These are phyloP conservation scores for Nasonia oneida DNA, from an alignment of 2,888 invertebrate species.

Conservation along the genomic window DNA sequence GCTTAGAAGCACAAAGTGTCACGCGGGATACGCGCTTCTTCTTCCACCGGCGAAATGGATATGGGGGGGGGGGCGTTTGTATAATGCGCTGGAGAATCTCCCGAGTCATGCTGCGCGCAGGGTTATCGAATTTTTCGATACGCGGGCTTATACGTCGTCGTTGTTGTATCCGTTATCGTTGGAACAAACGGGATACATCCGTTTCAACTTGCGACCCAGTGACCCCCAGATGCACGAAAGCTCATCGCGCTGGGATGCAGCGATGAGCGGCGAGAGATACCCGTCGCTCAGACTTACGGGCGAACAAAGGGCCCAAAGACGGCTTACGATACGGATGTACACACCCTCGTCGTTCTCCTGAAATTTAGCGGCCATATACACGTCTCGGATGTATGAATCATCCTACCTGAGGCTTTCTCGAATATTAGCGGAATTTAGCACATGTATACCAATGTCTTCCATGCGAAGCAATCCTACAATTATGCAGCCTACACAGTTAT, in stretches of 20 bases:
- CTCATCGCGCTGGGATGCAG: background rate
- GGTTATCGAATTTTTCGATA: no score
- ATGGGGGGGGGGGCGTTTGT: background rate
- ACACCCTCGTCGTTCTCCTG: background rate
- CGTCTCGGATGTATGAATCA: background rate
- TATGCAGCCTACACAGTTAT: no score
- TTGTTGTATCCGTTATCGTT: no score
- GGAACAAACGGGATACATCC: no score
- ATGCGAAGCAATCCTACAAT: no score
- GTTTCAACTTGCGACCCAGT: no score
- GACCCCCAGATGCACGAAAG: no score
- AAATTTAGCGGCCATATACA: no score
- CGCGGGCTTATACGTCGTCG: no score
- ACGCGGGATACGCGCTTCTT: slow-evolving; percentile 45
- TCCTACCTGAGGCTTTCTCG: background rate
- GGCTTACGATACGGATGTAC: background rate
- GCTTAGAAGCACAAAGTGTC: slow-evolving; percentile 34
- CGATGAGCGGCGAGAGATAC: background rate
- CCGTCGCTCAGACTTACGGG: slow-evolving; percentile 1
- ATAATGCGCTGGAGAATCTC: background rate
- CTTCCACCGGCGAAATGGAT: background rate
- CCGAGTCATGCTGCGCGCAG: no score
- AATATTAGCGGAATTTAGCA: no score
- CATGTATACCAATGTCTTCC: no score
- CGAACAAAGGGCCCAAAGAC: background rate